Percentiles rank a stretch among this genome's conserved stretches.
These are phyloP conservation scores for Lamellibrachia satsuma DNA, from an alignment of 2,888 invertebrate genomes.

Conservation along the genomic window DNA sequence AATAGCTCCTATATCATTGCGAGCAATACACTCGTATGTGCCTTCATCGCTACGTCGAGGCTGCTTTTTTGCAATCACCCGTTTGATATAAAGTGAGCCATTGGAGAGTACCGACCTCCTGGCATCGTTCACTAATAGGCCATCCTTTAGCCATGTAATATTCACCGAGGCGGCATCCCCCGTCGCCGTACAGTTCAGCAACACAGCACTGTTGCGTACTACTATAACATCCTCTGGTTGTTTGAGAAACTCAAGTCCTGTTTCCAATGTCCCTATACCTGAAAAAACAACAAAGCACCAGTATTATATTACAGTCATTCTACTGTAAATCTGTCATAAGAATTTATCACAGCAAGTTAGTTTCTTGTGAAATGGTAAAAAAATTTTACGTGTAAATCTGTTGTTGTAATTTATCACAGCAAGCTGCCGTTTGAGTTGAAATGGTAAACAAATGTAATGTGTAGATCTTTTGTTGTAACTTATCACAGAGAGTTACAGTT, in stretches of 20 bases:
- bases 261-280: slow-evolving; percentile 4
- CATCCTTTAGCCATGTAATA: not conserved
- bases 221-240: not conserved
- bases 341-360: too few relatives aligned
- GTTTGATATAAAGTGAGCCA: not conserved
- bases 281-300: not conserved
- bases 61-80: slow-evolving; percentile 3
- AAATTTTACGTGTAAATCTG: too few relatives aligned
- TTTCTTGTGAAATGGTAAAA: too few relatives aligned
- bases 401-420: too few relatives aligned
- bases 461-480: too few relatives aligned
- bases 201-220: not conserved
- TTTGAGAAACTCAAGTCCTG: not conserved
- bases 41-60: slow-evolving; percentile 7
- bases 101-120: not conserved
- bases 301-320: not conserved
- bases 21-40: not conserved
- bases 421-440: too few relatives aligned
- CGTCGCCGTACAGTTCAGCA: not conserved
- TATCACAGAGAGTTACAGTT: too few relatives aligned
- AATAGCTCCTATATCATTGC: not conserved
- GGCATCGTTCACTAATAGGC: not conserved
- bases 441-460: too few relatives aligned
- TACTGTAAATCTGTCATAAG: too few relatives aligned
- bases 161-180: not conserved